A percentile compares a stretch with the other conserved stretches of the same genome.
These are phyloP conservation scores for Drosophila ohnishii DNA, from an alignment of 1,140 invertebrate genomes.

Conservation along the genomic window DNA sequence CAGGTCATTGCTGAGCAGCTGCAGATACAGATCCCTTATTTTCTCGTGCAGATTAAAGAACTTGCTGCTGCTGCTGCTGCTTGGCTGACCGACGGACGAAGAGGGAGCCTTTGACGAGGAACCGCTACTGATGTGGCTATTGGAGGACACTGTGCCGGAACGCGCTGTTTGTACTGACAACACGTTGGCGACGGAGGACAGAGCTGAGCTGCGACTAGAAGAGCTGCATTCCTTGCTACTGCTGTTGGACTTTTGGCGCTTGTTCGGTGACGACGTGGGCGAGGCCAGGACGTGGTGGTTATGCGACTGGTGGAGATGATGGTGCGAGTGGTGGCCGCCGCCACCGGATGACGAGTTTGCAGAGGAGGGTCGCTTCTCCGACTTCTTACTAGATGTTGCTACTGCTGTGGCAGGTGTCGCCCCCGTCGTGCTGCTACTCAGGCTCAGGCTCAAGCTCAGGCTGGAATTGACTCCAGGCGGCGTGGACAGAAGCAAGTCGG, in stretches of 20 bases:
- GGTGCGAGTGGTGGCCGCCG: slow-evolving; percentile 52
- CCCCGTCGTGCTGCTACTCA: slow-evolving; percentile 45
- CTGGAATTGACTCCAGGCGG: slow-evolving; percentile 75
- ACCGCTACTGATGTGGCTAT: slow-evolving; percentile 7
- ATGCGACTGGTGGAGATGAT: slow-evolving; percentile 59
- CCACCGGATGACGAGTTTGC: slow-evolving; percentile 45
- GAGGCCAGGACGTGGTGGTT: slow-evolving; percentile 71
- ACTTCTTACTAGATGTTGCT: slow-evolving; percentile 59
- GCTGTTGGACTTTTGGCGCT: slow-evolving; percentile 72
- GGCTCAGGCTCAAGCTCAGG: slow-evolving; percentile 59
- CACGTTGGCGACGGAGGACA: slow-evolving; percentile 55
- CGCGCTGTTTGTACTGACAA: slow-evolving; percentile 37
- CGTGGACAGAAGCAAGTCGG: slow-evolving; percentile 75
- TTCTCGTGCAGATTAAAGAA: slow-evolving; percentile 86
- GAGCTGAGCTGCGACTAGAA: slow-evolving; percentile 69
- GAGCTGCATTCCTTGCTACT: slow-evolving; percentile 68
- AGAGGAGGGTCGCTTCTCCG: slow-evolving; percentile 69
- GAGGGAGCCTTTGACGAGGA: slow-evolving; percentile 18
- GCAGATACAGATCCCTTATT: slow-evolving; percentile 84
- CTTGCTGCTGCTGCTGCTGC: slow-evolving; percentile 44
- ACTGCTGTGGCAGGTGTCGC: slow-evolving; percentile 31
- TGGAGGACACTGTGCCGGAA: slow-evolving; percentile 39
- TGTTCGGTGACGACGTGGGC: slow-evolving; percentile 75
- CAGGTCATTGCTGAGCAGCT: slow-evolving; percentile 74
- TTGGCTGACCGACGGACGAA: slow-evolving; percentile 29